phyloP scores from a whole-genome alignment of 2,888 invertebrate genomes.

The Callyntrura sp. region DNA sequence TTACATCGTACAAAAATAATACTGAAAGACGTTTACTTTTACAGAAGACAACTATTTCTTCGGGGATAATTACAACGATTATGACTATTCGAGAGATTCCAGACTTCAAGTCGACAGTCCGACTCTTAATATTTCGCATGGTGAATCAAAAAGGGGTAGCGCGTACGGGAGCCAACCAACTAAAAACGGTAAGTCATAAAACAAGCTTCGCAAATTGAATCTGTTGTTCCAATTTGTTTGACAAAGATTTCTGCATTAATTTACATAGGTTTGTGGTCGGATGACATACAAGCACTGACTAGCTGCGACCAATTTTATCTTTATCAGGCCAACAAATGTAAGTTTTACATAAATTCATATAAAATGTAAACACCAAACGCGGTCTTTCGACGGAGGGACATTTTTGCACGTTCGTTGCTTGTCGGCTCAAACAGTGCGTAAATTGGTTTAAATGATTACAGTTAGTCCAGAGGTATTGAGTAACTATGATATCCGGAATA shows the following conservation, averaged over 20 bases:
- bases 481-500: constrained; percentile 76
- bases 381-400: too few relatives aligned
- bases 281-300: constrained; percentile 77
- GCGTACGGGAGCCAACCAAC: constrained; percentile 8
- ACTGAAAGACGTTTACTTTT: background rate
- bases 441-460: constrained; percentile 11
- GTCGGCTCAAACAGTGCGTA: background rate
- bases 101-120: constrained; percentile 47
- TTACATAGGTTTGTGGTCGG: constrained; percentile 74
- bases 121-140: constrained; percentile 1
- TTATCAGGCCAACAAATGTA: constrained; percentile 79
- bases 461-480: constrained; percentile 74
- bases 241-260: too few relatives aligned
- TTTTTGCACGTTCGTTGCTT: background rate
- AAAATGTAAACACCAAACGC: too few relatives aligned
- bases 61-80: constrained; percentile 66
- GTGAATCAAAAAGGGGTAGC: constrained; percentile 35
- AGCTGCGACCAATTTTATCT: constrained; percentile 79
- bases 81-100: constrained; percentile 61
- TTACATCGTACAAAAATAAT: too few relatives aligned
- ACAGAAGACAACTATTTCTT: constrained; percentile 69
- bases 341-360: background rate
- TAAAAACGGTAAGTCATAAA: constrained; percentile 24
- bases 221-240: too few relatives aligned
- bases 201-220: too few relatives aligned